Evolutionary conservation across 2,113 vertebrate genomes (phyloP).

Genomic region (Peucedramus taeniatus): DNA sequence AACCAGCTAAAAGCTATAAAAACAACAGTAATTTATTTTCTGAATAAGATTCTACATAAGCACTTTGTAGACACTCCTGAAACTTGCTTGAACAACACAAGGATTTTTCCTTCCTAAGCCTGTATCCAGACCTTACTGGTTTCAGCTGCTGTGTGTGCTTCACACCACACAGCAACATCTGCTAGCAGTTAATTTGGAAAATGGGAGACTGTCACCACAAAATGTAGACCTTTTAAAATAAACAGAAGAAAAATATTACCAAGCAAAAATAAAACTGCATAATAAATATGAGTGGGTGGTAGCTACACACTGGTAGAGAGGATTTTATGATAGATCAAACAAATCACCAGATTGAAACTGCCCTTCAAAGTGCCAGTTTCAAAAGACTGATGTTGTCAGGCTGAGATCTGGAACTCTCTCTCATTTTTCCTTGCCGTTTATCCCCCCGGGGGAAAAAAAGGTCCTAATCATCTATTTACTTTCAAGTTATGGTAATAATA

Average conservation of each 20-base stretch:
- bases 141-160: slow-evolving; percentile 51
- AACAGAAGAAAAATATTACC: slow-evolving; percentile 68
- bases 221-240: slow-evolving; percentile 71
- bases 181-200: slow-evolving; percentile 76
- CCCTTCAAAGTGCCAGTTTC: background rate
- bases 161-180: slow-evolving; percentile 68
- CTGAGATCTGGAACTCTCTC: background rate
- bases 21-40: slow-evolving; percentile 43
- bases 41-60: slow-evolving; percentile 20
- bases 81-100: slow-evolving; percentile 44
- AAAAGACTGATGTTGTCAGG: background rate
- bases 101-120: slow-evolving; percentile 4
- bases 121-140: slow-evolving; percentile 39
- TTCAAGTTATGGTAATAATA: background rate
- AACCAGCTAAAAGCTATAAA: slow-evolving; percentile 17
- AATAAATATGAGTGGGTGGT: slow-evolving; percentile 46
- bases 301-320: background rate
- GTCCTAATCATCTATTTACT: background rate
- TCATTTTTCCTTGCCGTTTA: background rate
- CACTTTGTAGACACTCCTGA: slow-evolving; percentile 38
- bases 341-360: background rate
- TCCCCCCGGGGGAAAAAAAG: background rate
- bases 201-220: slow-evolving; percentile 72
- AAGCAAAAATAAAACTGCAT: slow-evolving; percentile 57
- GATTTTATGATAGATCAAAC: slow-evolving; percentile 15